phyloP scores from a whole-genome alignment of 2,888 invertebrate species.

The Andrena haemorrhoa region DNA sequence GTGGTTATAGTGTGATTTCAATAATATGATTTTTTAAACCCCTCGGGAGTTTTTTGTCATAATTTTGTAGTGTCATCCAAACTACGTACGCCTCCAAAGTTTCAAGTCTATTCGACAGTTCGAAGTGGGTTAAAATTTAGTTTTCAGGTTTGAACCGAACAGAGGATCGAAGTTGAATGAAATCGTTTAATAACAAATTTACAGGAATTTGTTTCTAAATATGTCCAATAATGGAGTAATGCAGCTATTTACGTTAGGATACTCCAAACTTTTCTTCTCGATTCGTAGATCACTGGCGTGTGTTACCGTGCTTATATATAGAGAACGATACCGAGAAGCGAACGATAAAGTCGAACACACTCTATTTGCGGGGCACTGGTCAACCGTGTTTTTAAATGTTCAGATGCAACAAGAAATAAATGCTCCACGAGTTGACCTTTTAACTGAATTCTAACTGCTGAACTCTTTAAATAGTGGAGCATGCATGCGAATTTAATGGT shows the following conservation, averaged over 20 bases:
- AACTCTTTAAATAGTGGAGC: not conserved
- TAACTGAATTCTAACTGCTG: not conserved
- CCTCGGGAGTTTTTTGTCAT: no score
- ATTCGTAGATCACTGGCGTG: slow-evolving; percentile 42
- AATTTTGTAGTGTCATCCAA: no score
- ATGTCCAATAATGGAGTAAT: not conserved
- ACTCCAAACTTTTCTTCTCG: slow-evolving; percentile 22
- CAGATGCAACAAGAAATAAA: not conserved
- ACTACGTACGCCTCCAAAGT: no score
- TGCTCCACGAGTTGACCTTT: not conserved
- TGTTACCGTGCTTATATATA: slow-evolving; percentile 42
- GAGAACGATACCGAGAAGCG: slow-evolving; percentile 43
- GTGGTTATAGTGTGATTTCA: no score
- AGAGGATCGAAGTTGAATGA: no score
- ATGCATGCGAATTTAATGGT: not conserved
- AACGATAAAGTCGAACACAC: slow-evolving; percentile 42
- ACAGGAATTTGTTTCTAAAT: no score
- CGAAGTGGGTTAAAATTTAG: no score
- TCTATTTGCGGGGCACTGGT: slow-evolving; percentile 34
- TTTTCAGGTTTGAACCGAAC: no score
- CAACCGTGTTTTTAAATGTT: slow-evolving; percentile 20
- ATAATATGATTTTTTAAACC: no score
- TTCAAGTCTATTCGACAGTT: no score
- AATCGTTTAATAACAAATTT: no score
- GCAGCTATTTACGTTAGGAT: not conserved